Conservation (phyloP, 2,113 vertebrate species). For the Himantopus leucocephalus region DNA sequence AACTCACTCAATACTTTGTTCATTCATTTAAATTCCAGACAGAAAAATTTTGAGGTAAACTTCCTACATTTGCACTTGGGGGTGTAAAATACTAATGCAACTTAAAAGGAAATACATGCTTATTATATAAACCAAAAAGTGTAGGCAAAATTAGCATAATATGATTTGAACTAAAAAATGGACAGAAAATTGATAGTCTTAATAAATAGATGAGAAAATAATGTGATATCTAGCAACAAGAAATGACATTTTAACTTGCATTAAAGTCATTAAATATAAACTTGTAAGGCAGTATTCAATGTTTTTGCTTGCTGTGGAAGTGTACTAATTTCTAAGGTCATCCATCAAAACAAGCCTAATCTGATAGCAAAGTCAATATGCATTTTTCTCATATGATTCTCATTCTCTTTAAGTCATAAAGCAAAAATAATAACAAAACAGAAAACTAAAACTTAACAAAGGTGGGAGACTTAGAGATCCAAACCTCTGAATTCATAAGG, state of each 20-base stretch:
- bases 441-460: background rate
- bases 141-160: conserved; percentile 19
- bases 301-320: background rate
- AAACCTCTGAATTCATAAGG: background rate
- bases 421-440: background rate
- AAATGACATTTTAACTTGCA: background rate
- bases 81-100: conserved; percentile 53
- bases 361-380: background rate
- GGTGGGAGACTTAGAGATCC: background rate
- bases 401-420: background rate
- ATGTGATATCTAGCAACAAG: background rate
- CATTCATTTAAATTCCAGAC: conserved; percentile 54
- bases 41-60: conserved; percentile 28
- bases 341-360: background rate
- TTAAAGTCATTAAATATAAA: background rate
- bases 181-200: conserved; percentile 17
- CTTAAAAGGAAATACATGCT: conserved; percentile 56
- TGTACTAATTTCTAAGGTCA: background rate
- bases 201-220: background rate
- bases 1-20: background rate
- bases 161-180: conserved; percentile 9
- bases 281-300: background rate
- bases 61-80: conserved; percentile 39
- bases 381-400: background rate
- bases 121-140: conserved; percentile 53